Base-by-base conservation (phyloP, 1,140 invertebrate genomes). In the Diachasmimorpha longicaudata region DNA sequence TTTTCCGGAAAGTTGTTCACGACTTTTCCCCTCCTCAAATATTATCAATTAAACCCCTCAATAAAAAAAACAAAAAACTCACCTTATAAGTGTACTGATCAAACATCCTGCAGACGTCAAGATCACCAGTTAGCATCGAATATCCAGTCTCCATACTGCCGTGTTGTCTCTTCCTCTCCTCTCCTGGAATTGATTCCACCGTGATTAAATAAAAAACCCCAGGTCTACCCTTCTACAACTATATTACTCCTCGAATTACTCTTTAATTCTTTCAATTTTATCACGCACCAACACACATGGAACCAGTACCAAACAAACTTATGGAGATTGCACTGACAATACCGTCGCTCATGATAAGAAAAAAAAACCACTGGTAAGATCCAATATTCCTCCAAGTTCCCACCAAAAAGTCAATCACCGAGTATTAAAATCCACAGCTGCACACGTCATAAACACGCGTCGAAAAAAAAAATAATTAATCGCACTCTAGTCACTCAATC, bases 71-170 rank as follows among this genome's bases (percentile, higher is more conserved):
- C n/a, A n/a, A n/a, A 55, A 55, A 55, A 81, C 85, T 86, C 85
- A 93, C 92, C 92, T 93, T 93, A 84, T 92, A 92, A 75, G 91
- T 86, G 84, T 92, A 93, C 87, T 92, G 92, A 84, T 93, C 92
- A 80, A 92, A 93, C 92, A 93, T 92, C 83, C 92, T 91, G 88
- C 90, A 91, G 75, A 92, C 90, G 83, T 93, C 92, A 81, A 92
- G 89, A 84, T 93, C 92, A 80, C 85, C 91, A 82, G 89, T 90
- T 75, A 88, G 81, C 80, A 91, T 91, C 85, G 91, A 91, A 82
- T 93, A 92, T 80, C 91, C 91, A 77, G 91, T 90, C 84, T 93
- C 92, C 91, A 92, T 92, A 84, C 85, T 90, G 83, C 90, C 87
- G 72, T 82, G 37, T 71, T 66, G 44, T 63, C 58, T 78, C 78